phyloP scores from a whole-genome alignment of 1,140 invertebrate species.

The Acromyrmex echinatior region DNA sequence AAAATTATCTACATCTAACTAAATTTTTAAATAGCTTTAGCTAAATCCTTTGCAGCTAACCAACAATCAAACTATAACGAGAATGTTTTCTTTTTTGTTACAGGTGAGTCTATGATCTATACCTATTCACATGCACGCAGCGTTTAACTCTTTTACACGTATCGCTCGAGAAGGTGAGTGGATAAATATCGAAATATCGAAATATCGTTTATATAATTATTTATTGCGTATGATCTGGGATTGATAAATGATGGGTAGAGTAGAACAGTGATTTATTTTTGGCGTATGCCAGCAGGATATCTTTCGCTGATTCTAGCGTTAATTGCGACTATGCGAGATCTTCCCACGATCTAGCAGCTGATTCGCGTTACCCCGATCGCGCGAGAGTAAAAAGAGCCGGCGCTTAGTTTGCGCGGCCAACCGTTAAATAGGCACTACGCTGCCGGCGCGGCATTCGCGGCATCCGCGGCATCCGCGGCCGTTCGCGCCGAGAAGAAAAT shows the following conservation, averaged over 20 bases:
- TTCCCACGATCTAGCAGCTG: conserved; percentile 52
- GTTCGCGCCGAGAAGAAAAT: conserved; percentile 43
- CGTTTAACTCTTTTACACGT: background rate
- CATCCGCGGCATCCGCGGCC: conserved; percentile 31
- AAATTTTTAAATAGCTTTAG: too few species aligned
- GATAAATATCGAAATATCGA: background rate
- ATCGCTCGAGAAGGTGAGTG: conserved; percentile 15
- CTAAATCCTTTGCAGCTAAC: background rate
- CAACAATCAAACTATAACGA: conserved; percentile 17
- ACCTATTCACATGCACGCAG: background rate
- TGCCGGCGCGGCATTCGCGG: conserved; percentile 27
- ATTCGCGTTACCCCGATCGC: conserved; percentile 49
- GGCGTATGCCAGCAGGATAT: background rate
- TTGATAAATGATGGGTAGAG: background rate
- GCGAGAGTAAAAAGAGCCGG: conserved; percentile 58
- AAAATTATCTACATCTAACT: too few species aligned
- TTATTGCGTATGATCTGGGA: background rate
- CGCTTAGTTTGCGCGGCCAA: conserved; percentile 61
- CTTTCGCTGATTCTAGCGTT: conserved; percentile 11
- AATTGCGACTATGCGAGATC: conserved; percentile 44
- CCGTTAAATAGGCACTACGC: conserved; percentile 51
- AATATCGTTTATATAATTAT: conserved; percentile 2
- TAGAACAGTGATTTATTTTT: conserved; percentile 12
- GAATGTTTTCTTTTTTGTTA: conserved; percentile 53
- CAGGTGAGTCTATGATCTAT: conserved; percentile 47